Evolutionary conservation across 1,140 invertebrate species (phyloP).

Genomic region (Potamilus streckersoni): DNA sequence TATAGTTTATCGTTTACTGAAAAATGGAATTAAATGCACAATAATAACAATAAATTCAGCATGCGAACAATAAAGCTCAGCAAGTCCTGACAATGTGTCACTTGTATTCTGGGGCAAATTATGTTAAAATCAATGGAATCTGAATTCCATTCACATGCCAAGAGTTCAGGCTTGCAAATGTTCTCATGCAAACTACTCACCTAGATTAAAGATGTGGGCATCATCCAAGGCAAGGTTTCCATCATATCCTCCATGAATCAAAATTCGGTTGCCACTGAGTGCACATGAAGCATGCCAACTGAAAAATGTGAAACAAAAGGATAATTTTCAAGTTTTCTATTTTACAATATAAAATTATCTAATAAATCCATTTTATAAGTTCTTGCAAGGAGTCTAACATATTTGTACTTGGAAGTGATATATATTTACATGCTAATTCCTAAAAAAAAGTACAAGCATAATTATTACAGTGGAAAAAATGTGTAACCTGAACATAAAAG

Average conservation of each 20-base stretch:
- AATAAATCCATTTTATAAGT: no score
- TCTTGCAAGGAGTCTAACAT: no score
- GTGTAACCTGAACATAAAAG: no score
- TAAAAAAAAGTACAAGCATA: no score
- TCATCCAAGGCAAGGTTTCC: conserved; percentile 62
- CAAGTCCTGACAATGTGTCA: neutral
- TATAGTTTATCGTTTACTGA: no score
- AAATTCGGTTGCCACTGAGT: conserved; percentile 50
- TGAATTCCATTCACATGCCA: neutral
- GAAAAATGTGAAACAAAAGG: conserved; percentile 18
- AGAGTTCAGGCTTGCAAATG: neutral
- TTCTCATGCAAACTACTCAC: conserved; percentile 35
- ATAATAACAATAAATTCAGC: no score
- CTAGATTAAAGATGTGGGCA: conserved; percentile 58
- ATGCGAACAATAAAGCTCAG: neutral
- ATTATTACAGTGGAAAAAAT: no score
- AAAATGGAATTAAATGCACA: no score
- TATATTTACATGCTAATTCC: no score
- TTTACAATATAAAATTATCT: no score
- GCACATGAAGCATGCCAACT: conserved; percentile 66
- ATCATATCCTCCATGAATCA: conserved; percentile 66
- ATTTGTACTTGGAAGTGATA: no score
- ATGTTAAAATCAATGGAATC: neutral
- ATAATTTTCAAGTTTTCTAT: neutral
- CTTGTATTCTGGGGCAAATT: neutral